A percentile compares a stretch with the other conserved stretches of the same genome.
These are phyloP conservation scores for Ondatra zibethicus DNA, from an alignment of 2,113 vertebrate genomes.

Conservation along the genomic window DNA sequence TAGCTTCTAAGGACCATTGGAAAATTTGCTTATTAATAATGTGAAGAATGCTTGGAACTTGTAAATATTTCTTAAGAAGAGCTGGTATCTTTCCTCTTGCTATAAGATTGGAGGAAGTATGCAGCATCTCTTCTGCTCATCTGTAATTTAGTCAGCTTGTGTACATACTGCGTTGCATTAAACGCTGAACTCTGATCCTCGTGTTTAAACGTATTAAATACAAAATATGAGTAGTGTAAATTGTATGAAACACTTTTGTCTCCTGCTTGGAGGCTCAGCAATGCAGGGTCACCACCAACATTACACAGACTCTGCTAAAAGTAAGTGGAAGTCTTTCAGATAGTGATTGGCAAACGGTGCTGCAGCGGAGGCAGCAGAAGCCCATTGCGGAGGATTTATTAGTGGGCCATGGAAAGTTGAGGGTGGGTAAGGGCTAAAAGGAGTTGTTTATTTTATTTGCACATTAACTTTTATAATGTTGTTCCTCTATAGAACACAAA, in stretches of 20 bases:
- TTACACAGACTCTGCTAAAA: constrained; percentile 71
- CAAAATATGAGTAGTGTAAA: constrained; percentile 80
- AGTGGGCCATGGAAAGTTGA: constrained; percentile 26
- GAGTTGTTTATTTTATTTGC: constrained; percentile 72
- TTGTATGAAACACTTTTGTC: constrained; percentile 78
- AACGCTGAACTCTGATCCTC: constrained; percentile 59
- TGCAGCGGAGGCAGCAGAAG: constrained; percentile 57
- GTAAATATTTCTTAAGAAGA: constrained; percentile 75
- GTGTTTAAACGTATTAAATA: constrained; percentile 76
- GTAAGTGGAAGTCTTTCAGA: constrained; percentile 72
- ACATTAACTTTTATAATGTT: constrained; percentile 71
- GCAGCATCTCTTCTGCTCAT: constrained; percentile 79
- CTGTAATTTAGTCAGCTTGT: constrained; percentile 78
- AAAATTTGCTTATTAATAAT: constrained; percentile 58
- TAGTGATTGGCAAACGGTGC: constrained; percentile 58
- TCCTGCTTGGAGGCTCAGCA: constrained; percentile 71
- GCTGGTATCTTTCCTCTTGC: constrained; percentile 77
- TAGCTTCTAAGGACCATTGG: not conserved
- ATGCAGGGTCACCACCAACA: constrained; percentile 63
- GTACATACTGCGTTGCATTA: constrained; percentile 71
- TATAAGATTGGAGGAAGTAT: constrained; percentile 79
- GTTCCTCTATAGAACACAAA: constrained; percentile 44
- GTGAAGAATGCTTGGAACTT: constrained; percentile 72
- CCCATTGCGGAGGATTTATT: constrained; percentile 67
- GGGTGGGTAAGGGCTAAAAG: constrained; percentile 49